Percentiles rank a stretch among this genome's conserved stretches.
These are phyloP conservation scores for Acrocyrtus sp. DNA, from an alignment of 2,888 invertebrate genomes.

Conservation along the genomic window DNA sequence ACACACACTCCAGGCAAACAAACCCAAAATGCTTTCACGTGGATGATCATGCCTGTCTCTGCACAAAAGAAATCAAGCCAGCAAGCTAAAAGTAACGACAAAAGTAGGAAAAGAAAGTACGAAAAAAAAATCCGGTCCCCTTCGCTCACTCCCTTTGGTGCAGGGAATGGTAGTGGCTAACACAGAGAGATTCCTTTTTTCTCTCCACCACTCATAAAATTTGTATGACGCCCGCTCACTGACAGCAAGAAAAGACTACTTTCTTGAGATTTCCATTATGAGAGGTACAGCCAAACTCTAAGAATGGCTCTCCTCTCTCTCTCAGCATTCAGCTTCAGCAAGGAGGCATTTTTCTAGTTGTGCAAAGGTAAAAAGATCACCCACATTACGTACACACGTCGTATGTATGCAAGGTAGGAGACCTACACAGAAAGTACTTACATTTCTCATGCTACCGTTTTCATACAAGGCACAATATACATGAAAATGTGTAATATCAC, in stretches of 20 bases:
- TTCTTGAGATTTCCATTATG: slow-evolving; percentile 37
- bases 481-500: neutral
- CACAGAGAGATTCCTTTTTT: neutral
- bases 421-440: too few species aligned
- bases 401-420: too few species aligned
- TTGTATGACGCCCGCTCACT: slow-evolving; percentile 47
- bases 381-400: too few species aligned
- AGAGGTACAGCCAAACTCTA: slow-evolving; percentile 34
- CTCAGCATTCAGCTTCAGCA: too few species aligned
- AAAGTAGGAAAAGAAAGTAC: slow-evolving; percentile 19
- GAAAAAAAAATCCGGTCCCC: slow-evolving; percentile 37
- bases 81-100: slow-evolving; percentile 13
- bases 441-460: too few species aligned
- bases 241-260: slow-evolving; percentile 35
- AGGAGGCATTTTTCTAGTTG: too few species aligned
- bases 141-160: slow-evolving; percentile 34
- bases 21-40: slow-evolving; percentile 36
- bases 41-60: slow-evolving; percentile 42
- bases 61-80: slow-evolving; percentile 21
- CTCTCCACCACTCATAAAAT: slow-evolving; percentile 39
- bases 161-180: slow-evolving; percentile 14
- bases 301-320: too few species aligned
- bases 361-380: too few species aligned
- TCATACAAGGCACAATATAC: neutral
- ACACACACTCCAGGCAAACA: slow-evolving; percentile 20